phyloP scores from a whole-genome alignment of 2,888 invertebrate species.

The Ormyrus nitidulus region DNA sequence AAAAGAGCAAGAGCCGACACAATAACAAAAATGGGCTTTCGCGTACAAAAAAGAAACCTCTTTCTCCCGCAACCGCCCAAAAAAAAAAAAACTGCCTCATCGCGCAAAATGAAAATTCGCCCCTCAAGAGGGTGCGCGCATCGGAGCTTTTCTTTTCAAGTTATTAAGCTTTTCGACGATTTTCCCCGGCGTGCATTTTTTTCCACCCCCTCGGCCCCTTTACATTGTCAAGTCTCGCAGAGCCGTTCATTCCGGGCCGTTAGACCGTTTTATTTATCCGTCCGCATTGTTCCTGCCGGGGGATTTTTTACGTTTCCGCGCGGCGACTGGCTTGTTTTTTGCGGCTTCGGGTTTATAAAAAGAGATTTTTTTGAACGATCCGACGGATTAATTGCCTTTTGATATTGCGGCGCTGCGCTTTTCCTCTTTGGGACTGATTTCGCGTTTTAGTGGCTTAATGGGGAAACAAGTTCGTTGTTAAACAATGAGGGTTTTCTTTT shows the following conservation, averaged over 20 bases:
- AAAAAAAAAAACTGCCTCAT: not conserved
- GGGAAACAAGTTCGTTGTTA: too few species aligned
- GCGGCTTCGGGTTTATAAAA: too few species aligned
- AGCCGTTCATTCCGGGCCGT: conserved; percentile 16
- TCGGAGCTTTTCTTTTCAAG: not conserved
- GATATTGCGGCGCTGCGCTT: too few species aligned
- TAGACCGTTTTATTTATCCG: not conserved
- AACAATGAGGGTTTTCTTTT: too few species aligned
- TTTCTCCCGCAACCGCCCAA: conserved; percentile 8
- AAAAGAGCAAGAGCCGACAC: not conserved
- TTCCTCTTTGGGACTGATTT: too few species aligned
- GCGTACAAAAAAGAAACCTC: not conserved
- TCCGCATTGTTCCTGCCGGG: conserved; percentile 2
- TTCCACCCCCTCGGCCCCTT: not conserved
- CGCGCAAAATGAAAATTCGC: conserved; percentile 24
- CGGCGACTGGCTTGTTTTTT: too few species aligned
- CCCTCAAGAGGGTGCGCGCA: not conserved
- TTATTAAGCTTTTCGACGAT: conserved; percentile 25
- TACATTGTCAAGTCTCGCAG: conserved; percentile 13
- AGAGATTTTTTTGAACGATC: too few species aligned
- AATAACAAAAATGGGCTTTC: conserved; percentile 1
- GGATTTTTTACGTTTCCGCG: not conserved
- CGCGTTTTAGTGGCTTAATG: too few species aligned
- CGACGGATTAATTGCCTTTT: too few species aligned
- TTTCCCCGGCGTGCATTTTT: not conserved